phyloP scores from a whole-genome alignment of 2,113 vertebrate genomes.

The Planiliza haematocheilus region DNA sequence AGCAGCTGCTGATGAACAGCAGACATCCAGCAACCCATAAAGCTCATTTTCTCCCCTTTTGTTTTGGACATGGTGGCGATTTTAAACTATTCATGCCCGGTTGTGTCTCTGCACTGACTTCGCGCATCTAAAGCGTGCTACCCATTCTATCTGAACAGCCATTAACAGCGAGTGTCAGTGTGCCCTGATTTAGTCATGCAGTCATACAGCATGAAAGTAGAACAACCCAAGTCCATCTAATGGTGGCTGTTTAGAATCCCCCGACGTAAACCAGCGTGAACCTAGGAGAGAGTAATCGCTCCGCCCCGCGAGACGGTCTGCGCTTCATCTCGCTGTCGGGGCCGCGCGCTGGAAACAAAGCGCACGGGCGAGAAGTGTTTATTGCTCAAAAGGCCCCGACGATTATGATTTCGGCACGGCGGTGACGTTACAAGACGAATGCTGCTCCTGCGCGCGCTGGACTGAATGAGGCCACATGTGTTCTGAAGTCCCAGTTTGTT shows the following conservation, averaged over 20 bases:
- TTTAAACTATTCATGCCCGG: background rate
- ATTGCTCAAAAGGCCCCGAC: conserved; percentile 54
- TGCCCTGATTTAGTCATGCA: background rate
- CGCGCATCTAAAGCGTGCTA: background rate
- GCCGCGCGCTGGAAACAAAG: conserved; percentile 23
- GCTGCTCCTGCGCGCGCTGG: conserved; percentile 38
- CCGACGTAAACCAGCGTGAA: conserved; percentile 14
- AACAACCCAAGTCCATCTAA: conserved; percentile 32
- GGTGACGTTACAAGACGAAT: conserved; percentile 57
- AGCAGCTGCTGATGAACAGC: background rate
- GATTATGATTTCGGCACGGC: conserved; percentile 42
- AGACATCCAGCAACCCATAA: too few species aligned
- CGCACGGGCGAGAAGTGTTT: conserved; percentile 36
- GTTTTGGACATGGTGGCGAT: too few species aligned
- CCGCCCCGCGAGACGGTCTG: conserved; percentile 26
- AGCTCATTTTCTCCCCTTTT: too few species aligned
- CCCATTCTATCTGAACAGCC: background rate
- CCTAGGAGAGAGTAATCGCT: conserved; percentile 12
- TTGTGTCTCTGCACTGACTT: background rate
- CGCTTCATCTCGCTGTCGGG: conserved; percentile 15
- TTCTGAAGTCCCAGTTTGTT: conserved; percentile 62
- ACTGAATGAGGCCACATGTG: conserved; percentile 75
- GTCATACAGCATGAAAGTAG: background rate
- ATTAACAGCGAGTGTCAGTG: background rate
- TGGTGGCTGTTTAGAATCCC: conserved; percentile 24